Conservation (phyloP, 2,113 vertebrate genomes). For the Galemys pyrenaicus region DNA sequence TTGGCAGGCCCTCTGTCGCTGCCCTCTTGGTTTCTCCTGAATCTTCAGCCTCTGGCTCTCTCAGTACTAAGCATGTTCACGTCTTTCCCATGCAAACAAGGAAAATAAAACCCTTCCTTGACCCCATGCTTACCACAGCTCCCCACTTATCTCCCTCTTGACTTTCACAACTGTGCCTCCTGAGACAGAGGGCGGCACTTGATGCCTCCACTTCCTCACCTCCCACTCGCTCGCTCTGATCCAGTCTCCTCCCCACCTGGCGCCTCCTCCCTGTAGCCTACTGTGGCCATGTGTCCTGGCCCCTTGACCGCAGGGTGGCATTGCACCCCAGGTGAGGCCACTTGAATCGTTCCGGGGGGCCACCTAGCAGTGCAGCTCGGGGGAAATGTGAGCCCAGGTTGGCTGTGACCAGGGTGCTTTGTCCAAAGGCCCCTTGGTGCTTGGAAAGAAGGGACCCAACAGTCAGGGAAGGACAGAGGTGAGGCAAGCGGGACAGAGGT, state of each 20-base stretch:
- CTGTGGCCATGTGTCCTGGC: fast-evolving
- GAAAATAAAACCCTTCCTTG: background rate
- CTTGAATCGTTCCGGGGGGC: background rate
- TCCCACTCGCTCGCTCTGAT: background rate
- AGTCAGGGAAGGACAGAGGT: background rate
- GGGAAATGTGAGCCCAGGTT: background rate
- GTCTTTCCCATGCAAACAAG: background rate
- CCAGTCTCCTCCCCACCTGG: background rate
- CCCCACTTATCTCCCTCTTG: slow-evolving; percentile 2
- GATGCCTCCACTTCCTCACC: background rate
- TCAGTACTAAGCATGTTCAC: background rate
- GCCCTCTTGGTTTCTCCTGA: background rate
- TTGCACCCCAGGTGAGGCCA: background rate
- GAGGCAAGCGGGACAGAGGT: background rate
- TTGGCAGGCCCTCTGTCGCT: background rate
- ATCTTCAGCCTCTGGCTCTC: background rate
- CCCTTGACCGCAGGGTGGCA: background rate
- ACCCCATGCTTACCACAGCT: background rate
- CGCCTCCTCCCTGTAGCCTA: background rate
- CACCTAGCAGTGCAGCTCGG: background rate
- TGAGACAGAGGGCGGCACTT: background rate
- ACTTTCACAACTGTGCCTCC: background rate
- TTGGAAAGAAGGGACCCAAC: background rate
- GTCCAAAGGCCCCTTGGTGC: background rate
- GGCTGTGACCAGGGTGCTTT: background rate